Base-by-base conservation (phyloP, 2,888 invertebrate species). In the Epirrhoe tristata region DNA sequence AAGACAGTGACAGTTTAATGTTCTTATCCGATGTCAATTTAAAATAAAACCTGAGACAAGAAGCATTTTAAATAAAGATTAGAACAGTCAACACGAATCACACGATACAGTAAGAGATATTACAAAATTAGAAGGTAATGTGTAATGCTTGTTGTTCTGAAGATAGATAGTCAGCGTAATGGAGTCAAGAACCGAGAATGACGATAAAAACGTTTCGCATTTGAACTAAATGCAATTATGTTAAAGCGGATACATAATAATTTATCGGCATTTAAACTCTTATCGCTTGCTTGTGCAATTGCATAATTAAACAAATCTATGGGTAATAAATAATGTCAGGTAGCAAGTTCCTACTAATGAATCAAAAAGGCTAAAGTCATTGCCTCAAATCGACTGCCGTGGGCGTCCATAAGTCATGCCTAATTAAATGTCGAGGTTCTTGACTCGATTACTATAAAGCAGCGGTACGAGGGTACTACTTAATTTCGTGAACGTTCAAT, bases 391-490 rank as follows among this genome's bases (percentile, higher is more conserved):
- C 57, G 55, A 59, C 43, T 50, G 76, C 79, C 80, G 88, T 88
- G 85, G 88, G 89, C 86, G 86, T 86, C 85, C 86, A 85, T 89
- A 89, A 89, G 86, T 90, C 87, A 88, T 83, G 83, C 82, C 82
- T 89, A 89, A 91, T 91, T 89, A 87, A 90, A 88, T 85, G 84
- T 80, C 84, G 88, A 88, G 89, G 88, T 89, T 87, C 86, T 90
- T 87, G 87, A 89, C 89, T 87, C 78, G 75, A 69, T 77, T 71
- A 77, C 71, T 78, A 77, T 77, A 77, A 75, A 77, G 74, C 74
- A 76, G 52, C 59, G 56, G 50, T 79, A 78, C 66, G 68, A 71
- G 72, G 61, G 73, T 76, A 75, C 73, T 77, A 75, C 69, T 75
- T 66, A 70, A 73, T 78, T 77, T 76, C 68, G 77, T 77, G 74